Conservation (phyloP, 2,888 invertebrate species). For the Tetragonula carbonaria region DNA sequence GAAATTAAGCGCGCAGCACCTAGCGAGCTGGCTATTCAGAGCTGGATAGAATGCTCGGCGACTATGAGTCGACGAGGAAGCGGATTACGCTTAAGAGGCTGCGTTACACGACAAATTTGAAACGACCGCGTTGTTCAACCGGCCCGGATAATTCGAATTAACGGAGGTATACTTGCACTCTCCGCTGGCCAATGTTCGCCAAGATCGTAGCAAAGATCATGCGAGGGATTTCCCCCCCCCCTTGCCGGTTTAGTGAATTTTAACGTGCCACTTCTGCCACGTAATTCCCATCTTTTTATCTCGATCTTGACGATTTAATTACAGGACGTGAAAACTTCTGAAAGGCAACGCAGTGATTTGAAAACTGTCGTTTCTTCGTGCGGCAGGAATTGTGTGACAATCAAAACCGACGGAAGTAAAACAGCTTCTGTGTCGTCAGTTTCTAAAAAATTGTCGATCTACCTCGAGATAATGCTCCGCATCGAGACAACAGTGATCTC, state of each 20-base stretch:
- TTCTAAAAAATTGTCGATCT: no score
- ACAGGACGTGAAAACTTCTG: background rate
- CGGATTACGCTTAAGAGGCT: background rate
- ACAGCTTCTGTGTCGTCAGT: no score
- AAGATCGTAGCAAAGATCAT: background rate
- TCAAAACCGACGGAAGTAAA: no score
- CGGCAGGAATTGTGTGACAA: no score
- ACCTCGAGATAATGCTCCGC: background rate
- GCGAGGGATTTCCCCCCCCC: background rate
- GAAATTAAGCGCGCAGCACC: background rate
- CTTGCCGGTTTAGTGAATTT: background rate
- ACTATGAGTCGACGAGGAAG: background rate
- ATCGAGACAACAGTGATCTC: background rate
- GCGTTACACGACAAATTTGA: conserved; percentile 3
- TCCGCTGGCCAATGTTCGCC: background rate
- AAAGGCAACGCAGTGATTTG: background rate
- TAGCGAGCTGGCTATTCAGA: background rate
- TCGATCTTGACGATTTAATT: background rate
- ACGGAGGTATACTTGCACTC: background rate
- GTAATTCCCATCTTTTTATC: background rate
- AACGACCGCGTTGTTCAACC: background rate
- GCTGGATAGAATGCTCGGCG: background rate
- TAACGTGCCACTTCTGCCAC: background rate
- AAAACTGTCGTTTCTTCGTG: background rate
- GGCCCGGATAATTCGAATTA: conserved; percentile 9